Base-by-base conservation (phyloP, 2,113 vertebrate genomes). In the Megalops atlanticus region DNA sequence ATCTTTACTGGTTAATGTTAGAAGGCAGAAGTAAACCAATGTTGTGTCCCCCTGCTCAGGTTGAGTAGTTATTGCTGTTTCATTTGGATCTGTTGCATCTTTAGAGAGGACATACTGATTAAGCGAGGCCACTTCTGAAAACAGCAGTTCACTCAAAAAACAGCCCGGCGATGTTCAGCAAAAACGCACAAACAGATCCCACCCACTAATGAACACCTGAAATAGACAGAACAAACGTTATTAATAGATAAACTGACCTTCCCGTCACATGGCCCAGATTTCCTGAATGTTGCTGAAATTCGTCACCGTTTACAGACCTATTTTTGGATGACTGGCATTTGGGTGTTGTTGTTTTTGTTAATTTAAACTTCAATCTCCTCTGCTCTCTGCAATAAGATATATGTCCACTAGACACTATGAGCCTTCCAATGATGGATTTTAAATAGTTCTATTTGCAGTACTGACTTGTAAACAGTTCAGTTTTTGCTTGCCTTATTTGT, bases 91-190 rank as follows among this genome's bases (percentile, higher is more conserved):
- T 0, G 27, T 31, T 35, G 47, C 45, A 74, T n/a, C 76, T 73
- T 58, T 74, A 43, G 54, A 79, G 69, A 18, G 31, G 70, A 35
- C 39, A 69, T 58, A 1, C 33, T 69, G 33, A 80, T 74, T 24
- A 58, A 76, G 54, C 36, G n/a, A n/a, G n/a, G n/a, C n/a, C n/a
- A 72, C 49, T 73, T 70, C 80, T 77, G 33, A 81, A 81, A 81
- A 77, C 52, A 81, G 74, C 39, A 45, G n/a, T 43, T n/a, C 41
- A 31, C 64, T 78, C 41, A n/a, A 18, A 27, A 79, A 70, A 79
- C 64, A 45, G 0, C 5, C 58, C 27, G 18, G 54, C 52, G 38
- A 27, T 76, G 21, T 39, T 78, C 76, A 39, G 35, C 49, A 78
- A 78, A 70, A 24, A 35, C 77, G 39, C 10, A 8, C 76, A 52